Evolutionary conservation across 2,113 vertebrate genomes (phyloP), one percentile per base, ranked within the genome.

Genomic region (Anolis sagrei): DNA sequence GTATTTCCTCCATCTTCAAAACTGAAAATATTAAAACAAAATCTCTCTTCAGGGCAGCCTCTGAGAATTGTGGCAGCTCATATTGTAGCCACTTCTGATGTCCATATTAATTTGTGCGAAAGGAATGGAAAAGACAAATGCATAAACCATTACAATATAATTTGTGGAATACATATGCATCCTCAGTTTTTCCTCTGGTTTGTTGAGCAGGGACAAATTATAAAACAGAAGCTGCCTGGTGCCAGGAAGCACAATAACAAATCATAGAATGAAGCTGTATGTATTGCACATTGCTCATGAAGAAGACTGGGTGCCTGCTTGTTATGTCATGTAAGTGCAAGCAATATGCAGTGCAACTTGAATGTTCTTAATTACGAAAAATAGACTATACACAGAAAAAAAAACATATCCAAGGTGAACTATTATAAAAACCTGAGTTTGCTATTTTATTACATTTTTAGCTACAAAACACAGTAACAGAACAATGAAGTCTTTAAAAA

Each of bases 11-110:
- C 74, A 87, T 32, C 85, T 90, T 85, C 23, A 82, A 19, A 48
- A 5, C 0, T 74, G 73, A 62, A 85, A 77, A 39, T 66, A 58
- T 69, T 29, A 1, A 61, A 18, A 4, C 6, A 0, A 51, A 88
- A 68, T 78, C 64, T 4, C 36, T 49, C 61, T 54, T 54, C 78
- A 81, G 90, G 7, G 81, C 77, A 88, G 81, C 82, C 78, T 66
- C 84, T 83, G 76, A 82, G 25, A 23, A 79, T 61, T 84, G 87
- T 91, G 83, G 82, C 70, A 76, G 89, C 80, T 68, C 75, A 90
- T 51, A 32, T 83, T 89, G 82, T 77, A 70, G 18, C 2, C 69
- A 77, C 88, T 88, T 87, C 90, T 90, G 69, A 81, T 61, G 75
- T 81, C 76, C 84, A 79, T 77, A 36, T 32, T 79, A 39, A 39